Evolutionary conservation across 2,797 vertebrate species (phyloP).

Genomic region (Hybognathus amarus): DNA sequence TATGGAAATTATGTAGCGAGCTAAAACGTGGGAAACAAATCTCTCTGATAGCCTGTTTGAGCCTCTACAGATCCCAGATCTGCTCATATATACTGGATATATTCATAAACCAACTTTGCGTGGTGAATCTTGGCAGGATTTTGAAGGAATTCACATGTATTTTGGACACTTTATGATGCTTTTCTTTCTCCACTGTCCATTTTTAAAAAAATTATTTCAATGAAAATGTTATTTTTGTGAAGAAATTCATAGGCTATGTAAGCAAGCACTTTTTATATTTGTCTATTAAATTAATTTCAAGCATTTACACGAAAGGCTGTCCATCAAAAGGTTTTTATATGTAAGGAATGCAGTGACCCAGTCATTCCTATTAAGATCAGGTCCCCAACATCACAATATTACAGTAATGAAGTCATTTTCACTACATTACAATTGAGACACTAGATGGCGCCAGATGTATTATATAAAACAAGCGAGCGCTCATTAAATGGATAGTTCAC

Average conservation of each 20-base stretch:
- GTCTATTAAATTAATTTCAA: neutral
- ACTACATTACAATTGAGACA: too few relatives aligned
- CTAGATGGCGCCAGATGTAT: too few relatives aligned
- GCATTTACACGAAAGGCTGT: neutral
- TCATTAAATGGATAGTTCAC: too few relatives aligned
- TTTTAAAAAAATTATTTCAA: neutral
- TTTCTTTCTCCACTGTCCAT: neutral
- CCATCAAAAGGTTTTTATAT: neutral
- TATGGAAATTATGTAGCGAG: neutral
- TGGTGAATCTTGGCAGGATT: neutral
- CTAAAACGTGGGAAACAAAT: neutral
- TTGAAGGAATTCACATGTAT: neutral
- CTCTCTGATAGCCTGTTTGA: neutral
- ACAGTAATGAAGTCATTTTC: neutral
- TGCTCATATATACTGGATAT: neutral
- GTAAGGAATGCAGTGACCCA: neutral
- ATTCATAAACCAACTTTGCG: neutral
- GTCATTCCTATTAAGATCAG: neutral
- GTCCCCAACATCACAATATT: neutral
- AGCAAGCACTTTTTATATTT: neutral
- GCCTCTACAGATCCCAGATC: neutral
- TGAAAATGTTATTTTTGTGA: neutral
- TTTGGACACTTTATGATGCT: neutral
- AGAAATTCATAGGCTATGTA: neutral
- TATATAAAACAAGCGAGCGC: too few relatives aligned